Evolutionary conservation across 2,797 vertebrate species (phyloP).

Genomic region (Melanotaenia trifasciata): DNA sequence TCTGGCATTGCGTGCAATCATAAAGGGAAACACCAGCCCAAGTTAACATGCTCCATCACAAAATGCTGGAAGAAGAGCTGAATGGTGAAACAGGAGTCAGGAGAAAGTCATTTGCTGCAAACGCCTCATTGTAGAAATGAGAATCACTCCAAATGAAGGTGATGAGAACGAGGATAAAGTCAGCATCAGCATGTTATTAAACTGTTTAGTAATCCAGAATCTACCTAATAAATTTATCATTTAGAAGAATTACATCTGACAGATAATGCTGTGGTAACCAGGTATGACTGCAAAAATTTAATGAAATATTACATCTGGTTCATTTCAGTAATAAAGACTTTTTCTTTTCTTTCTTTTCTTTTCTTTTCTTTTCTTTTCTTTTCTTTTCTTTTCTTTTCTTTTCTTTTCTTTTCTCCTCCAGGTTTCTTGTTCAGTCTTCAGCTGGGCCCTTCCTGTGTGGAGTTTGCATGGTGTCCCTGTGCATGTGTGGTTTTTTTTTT

Average conservation of each 20-base stretch:
- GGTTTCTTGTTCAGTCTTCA: too few species aligned
- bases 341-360: too few species aligned
- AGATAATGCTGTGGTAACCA: neutral
- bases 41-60: neutral
- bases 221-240: neutral
- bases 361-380: too few species aligned
- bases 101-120: neutral
- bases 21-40: slow-evolving; percentile 18
- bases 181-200: neutral
- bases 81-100: neutral
- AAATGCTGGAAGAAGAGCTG: neutral
- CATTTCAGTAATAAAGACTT: neutral
- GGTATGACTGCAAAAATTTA: neutral
- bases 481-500: too few species aligned
- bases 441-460: neutral
- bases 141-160: neutral
- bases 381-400: too few species aligned
- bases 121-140: neutral
- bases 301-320: neutral
- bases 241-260: neutral
- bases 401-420: too few species aligned
- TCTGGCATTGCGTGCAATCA: slow-evolving; percentile 15
- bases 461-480: neutral
- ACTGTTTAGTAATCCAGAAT: neutral
- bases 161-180: neutral